phyloP scores from a whole-genome alignment of 2,113 vertebrate species.

The Holacanthus passer region DNA sequence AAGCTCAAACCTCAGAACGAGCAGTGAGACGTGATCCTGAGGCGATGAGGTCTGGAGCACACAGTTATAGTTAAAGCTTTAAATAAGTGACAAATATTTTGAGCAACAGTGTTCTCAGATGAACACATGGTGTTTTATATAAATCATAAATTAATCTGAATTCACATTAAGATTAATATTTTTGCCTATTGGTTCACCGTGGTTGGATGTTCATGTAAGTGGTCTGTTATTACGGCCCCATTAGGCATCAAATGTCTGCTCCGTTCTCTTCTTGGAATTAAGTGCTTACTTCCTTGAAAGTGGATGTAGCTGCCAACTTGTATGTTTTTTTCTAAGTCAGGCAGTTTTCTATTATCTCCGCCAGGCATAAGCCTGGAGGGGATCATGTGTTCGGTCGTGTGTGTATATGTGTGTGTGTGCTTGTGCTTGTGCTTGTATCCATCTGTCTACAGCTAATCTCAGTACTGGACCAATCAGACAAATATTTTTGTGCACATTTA shows the following conservation, averaged over 20 bases:
- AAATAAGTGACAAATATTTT: neutral
- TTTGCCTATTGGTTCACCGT: neutral
- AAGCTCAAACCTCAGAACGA: neutral
- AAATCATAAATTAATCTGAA: neutral
- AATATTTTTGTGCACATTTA: too few relatives aligned
- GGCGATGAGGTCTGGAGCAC: neutral
- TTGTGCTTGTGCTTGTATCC: too few relatives aligned
- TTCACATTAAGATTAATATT: neutral
- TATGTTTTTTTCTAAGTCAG: neutral
- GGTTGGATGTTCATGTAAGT: neutral
- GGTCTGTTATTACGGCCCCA: neutral
- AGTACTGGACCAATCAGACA: too few relatives aligned
- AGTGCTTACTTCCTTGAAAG: slow-evolving; percentile 46
- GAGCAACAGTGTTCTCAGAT: neutral
- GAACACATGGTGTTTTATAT: neutral
- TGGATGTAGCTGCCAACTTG: slow-evolving; percentile 7
- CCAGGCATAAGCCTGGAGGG: too few relatives aligned
- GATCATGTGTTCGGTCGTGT: too few relatives aligned
- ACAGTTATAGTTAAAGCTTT: neutral
- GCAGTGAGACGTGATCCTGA: neutral
- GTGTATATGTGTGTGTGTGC: too few relatives aligned
- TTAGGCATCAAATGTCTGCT: neutral
- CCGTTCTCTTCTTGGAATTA: slow-evolving; percentile 30
- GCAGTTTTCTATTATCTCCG: too few relatives aligned
- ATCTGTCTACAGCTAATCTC: too few relatives aligned